Conservation (phyloP, 2,888 invertebrate species). For the Epinotia demarniana region DNA sequence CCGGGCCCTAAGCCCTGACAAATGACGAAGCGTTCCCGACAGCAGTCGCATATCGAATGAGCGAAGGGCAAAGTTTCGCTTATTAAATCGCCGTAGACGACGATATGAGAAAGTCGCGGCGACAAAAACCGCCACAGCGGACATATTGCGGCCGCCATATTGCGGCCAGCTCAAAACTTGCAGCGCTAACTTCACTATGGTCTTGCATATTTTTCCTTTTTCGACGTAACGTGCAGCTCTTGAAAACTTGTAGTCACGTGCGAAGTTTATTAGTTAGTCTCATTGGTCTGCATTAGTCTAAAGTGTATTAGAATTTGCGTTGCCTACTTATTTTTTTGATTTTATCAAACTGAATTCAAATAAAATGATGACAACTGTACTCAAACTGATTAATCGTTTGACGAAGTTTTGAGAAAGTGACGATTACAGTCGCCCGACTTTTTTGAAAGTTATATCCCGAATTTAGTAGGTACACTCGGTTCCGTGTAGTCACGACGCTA, state of each 20-base stretch:
- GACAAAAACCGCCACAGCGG: slow-evolving; percentile 76
- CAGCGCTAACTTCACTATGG: slow-evolving; percentile 67
- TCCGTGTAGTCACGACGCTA: slow-evolving; percentile 33
- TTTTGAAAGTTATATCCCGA: too few relatives aligned
- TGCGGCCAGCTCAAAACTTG: slow-evolving; percentile 75
- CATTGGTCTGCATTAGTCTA: slow-evolving; percentile 44
- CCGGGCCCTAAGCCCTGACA: slow-evolving; percentile 56
- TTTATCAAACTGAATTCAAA: background rate
- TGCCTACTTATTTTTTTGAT: slow-evolving; percentile 48
- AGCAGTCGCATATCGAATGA: slow-evolving; percentile 79
- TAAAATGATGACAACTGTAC: background rate
- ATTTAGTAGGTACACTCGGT: background rate
- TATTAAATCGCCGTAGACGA: slow-evolving; percentile 78
- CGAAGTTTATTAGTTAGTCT: slow-evolving; percentile 63
- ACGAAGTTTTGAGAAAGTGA: background rate
- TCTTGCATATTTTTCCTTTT: slow-evolving; percentile 72
- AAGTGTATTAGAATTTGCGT: slow-evolving; percentile 50
- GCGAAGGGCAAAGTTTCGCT: slow-evolving; percentile 76
- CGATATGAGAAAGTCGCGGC: slow-evolving; percentile 78
- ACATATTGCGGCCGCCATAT: slow-evolving; percentile 79
- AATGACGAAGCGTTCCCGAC: slow-evolving; percentile 69
- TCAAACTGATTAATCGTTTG: background rate
- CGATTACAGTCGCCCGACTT: too few relatives aligned
- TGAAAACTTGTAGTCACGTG: slow-evolving; percentile 58
- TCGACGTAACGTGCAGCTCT: slow-evolving; percentile 53